Evolutionary conservation across 2,797 vertebrate species (phyloP), one percentile per base, ranked within the genome.

Genomic region (Zenarchopterus dispar): DNA sequence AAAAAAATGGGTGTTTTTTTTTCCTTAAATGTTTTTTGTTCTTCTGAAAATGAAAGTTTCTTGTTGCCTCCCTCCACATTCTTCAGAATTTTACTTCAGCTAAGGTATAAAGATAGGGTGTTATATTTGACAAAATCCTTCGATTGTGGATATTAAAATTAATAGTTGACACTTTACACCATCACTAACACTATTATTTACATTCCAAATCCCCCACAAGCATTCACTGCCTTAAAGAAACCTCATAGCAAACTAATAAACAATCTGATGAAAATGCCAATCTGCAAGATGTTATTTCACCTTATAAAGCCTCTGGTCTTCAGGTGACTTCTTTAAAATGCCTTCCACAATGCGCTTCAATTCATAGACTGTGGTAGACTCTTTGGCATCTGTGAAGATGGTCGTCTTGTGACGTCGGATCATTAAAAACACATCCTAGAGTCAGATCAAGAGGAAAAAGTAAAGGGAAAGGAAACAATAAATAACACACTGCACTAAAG

Each of bases 301-400:
- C 95, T 97, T 97, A 81, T 95, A 97, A 62, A 97, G 93, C 62
- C 92, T 92, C 89, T 97, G 96, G 55, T 97, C 95, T 80, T 94
- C 94, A 1, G 94, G 94, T 17, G 88, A 79, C 60, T 89, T 91
- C 85, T 94, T 95, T 39, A 95, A 81, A 73, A 95, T 94, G 11
- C 94, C 94, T 70, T 94, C 93, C 56, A 95, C 94, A 24, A 97
- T 96, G 77, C 95, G 93, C 84, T 97, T 97, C 65, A 97, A 92
- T 65, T 97, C 96, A 23, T 95, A 95, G 56, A 96, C 95, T 4
- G 96, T 96, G 81, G 96, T 97, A 4, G 94, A 96, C 79, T 97
- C 96, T 92, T 97, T 97, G 89, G 96, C 89, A 91, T 94, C 95
- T 21, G 96, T 97, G 88, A 97, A 97, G 88, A 95, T 94, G 80